These are phyloP conservation scores for Cephalopholis sonnerati DNA, from an alignment of 2,113 vertebrate genomes.

Conservation along the genomic window DNA sequence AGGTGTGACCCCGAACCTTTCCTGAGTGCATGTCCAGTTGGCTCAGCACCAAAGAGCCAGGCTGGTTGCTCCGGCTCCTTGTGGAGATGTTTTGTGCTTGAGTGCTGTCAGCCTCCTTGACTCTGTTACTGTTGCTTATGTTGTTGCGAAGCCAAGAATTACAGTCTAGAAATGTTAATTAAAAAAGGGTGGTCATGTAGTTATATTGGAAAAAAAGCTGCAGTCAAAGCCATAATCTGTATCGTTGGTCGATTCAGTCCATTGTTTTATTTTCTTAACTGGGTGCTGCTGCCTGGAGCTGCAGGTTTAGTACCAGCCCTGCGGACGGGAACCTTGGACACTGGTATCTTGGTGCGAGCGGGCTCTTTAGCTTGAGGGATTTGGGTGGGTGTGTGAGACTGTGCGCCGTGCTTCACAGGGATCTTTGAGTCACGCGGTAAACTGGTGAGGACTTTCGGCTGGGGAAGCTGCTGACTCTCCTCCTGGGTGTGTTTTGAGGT, in stretches of 20 bases:
- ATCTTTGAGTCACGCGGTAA: constrained; percentile 93
- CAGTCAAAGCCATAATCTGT: constrained; percentile 42
- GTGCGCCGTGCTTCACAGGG: constrained; percentile 90
- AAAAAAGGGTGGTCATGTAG: constrained; percentile 31
- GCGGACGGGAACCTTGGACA: constrained; percentile 95
- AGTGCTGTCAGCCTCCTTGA: constrained; percentile 58
- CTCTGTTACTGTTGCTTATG: constrained; percentile 58
- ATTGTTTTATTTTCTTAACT: constrained; percentile 73
- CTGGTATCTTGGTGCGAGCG: constrained; percentile 95
- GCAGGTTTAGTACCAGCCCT: constrained; percentile 88
- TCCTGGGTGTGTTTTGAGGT: constrained; percentile 82
- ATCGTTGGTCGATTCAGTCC: constrained; percentile 32
- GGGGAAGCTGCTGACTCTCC: constrained; percentile 75
- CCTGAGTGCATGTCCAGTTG: constrained; percentile 71
- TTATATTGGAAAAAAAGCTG: constrained; percentile 31
- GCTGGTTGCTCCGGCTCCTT: constrained; percentile 56
- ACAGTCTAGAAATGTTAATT: constrained; percentile 51
- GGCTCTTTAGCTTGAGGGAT: constrained; percentile 89
- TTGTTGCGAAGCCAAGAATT: constrained; percentile 65
- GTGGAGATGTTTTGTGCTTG: constrained; percentile 81
- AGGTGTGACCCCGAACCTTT: constrained; percentile 67
- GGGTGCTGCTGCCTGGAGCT: constrained; percentile 71
- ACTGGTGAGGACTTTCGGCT: constrained; percentile 81
- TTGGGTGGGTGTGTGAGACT: constrained; percentile 83
- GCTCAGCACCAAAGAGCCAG: constrained; percentile 58